A percentile compares a stretch with the other conserved stretches of the same genome.
Conservation (phyloP, 2,888 invertebrate genomes). For the Philonicus albiceps region DNA sequence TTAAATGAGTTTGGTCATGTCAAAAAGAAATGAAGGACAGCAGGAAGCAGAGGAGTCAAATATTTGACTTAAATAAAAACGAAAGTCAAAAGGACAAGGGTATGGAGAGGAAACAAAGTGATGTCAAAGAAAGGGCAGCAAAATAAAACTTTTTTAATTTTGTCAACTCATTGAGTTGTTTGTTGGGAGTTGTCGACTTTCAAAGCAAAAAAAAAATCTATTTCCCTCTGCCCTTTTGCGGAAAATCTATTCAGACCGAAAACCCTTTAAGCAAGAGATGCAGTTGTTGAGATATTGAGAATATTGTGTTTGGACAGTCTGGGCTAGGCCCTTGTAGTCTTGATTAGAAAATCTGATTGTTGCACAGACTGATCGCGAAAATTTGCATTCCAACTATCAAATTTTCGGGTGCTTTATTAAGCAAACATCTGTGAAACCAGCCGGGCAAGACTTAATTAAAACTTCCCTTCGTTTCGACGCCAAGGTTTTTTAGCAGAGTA, state of each 20-base stretch:
- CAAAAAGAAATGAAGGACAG: slow-evolving; percentile 26
- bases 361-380: background rate
- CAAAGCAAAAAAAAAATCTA: slow-evolving; percentile 15
- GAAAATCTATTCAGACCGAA: background rate
- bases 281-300: background rate
- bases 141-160: slow-evolving; percentile 34
- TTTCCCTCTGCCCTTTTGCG: background rate
- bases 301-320: background rate
- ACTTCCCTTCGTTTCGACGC: background rate
- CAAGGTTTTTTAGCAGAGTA: background rate
- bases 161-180: slow-evolving; percentile 33
- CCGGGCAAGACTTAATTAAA: background rate
- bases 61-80: slow-evolving; percentile 26
- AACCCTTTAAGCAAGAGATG: background rate
- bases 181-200: slow-evolving; percentile 17
- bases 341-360: background rate
- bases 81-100: slow-evolving; percentile 24
- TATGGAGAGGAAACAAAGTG: slow-evolving; percentile 23
- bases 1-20: slow-evolving; percentile 7
- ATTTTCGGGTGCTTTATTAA: background rate
- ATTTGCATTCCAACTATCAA: background rate
- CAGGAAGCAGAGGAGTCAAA: slow-evolving; percentile 20
- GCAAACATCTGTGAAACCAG: background rate
- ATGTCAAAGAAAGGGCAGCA: slow-evolving; percentile 28
- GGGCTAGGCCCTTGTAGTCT: background rate